Conservation (phyloP, 2,113 vertebrate species). For the Dasyprocta punctata region DNA sequence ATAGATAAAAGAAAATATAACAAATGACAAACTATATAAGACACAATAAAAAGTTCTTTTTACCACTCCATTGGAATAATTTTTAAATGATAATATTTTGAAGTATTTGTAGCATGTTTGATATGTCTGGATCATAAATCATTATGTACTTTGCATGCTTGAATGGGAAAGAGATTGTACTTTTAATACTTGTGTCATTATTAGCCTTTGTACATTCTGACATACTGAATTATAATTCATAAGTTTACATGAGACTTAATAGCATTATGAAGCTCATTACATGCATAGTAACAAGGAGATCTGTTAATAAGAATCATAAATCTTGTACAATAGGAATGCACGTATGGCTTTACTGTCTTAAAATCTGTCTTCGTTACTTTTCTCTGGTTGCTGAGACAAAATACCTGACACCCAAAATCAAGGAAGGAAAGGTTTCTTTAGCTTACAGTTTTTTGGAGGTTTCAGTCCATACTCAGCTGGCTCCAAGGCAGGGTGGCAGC, state of each 20-base stretch:
- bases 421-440: no score
- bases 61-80: background rate
- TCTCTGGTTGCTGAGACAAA: no score
- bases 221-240: background rate
- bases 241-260: background rate
- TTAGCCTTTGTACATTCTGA: background rate
- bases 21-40: background rate
- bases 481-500: no score
- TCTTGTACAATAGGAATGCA: slow-evolving; percentile 33
- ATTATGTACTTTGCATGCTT: background rate
- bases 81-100: background rate
- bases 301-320: slow-evolving; percentile 35
- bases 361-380: background rate
- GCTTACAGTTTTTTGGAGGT: no score
- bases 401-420: no score
- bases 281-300: slow-evolving; percentile 26
- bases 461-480: no score
- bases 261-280: slow-evolving; percentile 19
- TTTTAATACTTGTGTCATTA: background rate
- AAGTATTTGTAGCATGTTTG: background rate
- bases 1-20: background rate
- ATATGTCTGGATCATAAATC: background rate
- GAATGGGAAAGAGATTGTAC: background rate
- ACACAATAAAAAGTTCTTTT: background rate
- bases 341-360: slow-evolving; percentile 60